These are phyloP conservation scores for Drosophila nigricruria DNA, from an alignment of 2,888 invertebrate species.

Conservation along the genomic window DNA sequence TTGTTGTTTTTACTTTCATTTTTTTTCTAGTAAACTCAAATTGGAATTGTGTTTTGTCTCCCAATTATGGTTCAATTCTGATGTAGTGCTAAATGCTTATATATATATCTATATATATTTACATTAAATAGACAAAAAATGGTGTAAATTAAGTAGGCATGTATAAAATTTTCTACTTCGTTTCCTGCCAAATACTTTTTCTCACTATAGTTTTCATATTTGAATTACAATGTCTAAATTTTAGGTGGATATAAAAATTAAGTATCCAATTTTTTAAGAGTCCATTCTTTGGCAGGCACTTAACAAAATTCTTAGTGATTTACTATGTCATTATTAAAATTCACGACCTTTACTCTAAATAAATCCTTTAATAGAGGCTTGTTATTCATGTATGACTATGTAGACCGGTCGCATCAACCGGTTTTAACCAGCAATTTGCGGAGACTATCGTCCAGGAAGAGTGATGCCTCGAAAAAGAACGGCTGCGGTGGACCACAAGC, in stretches of 20 bases:
- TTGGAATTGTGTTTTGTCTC: neutral
- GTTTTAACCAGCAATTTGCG: neutral
- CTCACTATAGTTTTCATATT: neutral
- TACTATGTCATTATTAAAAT: neutral
- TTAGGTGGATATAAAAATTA: neutral
- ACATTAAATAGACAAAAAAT: too few relatives aligned
- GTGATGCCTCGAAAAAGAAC: neutral
- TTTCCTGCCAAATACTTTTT: neutral
- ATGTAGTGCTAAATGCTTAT: too few relatives aligned
- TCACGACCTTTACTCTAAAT: neutral
- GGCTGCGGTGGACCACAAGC: conserved; percentile 5
- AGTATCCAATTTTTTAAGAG: neutral
- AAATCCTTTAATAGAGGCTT: neutral
- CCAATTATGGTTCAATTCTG: too few relatives aligned
- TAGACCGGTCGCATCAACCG: neutral
- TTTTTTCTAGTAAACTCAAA: neutral
- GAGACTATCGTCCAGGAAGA: neutral
- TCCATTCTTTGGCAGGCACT: neutral
- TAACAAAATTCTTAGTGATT: neutral
- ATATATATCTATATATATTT: too few relatives aligned
- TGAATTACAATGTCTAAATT: neutral
- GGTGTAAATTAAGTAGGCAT: neutral
- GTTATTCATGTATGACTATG: neutral
- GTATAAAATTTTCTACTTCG: neutral
- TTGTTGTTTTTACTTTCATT: too few relatives aligned